Evolutionary conservation across 2,113 vertebrate genomes (phyloP).

Genomic region (Antennarius striatus): DNA sequence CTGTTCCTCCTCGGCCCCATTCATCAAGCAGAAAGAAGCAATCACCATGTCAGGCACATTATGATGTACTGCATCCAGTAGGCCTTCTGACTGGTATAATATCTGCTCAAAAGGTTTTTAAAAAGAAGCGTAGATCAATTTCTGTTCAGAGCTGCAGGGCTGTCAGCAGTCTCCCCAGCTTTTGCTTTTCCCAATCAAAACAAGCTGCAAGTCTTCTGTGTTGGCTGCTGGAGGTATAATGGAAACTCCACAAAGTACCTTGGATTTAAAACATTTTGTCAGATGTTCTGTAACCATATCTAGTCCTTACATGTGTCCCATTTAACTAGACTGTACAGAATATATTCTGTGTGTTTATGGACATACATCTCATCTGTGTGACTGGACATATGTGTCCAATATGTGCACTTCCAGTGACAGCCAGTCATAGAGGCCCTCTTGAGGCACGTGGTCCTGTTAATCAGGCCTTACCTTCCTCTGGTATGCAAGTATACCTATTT

Average conservation of each 20-base stretch:
- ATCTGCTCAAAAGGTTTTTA: constrained; percentile 23
- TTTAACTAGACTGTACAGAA: background rate
- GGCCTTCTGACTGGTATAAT: constrained; percentile 31
- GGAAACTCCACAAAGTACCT: constrained; percentile 17
- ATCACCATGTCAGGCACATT: constrained; percentile 29
- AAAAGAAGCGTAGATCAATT: constrained; percentile 10
- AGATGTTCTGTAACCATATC: constrained; percentile 13
- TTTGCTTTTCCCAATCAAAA: constrained; percentile 43
- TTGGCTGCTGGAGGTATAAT: constrained; percentile 6
- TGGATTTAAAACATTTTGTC: constrained; percentile 25
- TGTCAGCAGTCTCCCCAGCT: constrained; percentile 12
- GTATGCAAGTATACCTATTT: constrained; percentile 60
- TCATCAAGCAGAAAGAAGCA: constrained; percentile 42
- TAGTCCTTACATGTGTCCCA: background rate
- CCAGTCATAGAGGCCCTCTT: constrained; percentile 15
- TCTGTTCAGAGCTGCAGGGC: constrained; percentile 7
- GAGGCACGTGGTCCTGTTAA: constrained; percentile 72
- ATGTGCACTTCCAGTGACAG: background rate
- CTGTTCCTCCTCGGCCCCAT: constrained; percentile 20
- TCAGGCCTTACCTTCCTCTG: constrained; percentile 45
- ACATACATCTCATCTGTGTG: constrained; percentile 4
- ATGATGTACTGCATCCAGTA: constrained; percentile 35
- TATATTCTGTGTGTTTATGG: background rate
- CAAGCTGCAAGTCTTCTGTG: constrained; percentile 20
- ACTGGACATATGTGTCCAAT: constrained; percentile 33